These are phyloP conservation scores for Eucera pruinosa DNA, from an alignment of 2,888 invertebrate species.

Conservation along the genomic window DNA sequence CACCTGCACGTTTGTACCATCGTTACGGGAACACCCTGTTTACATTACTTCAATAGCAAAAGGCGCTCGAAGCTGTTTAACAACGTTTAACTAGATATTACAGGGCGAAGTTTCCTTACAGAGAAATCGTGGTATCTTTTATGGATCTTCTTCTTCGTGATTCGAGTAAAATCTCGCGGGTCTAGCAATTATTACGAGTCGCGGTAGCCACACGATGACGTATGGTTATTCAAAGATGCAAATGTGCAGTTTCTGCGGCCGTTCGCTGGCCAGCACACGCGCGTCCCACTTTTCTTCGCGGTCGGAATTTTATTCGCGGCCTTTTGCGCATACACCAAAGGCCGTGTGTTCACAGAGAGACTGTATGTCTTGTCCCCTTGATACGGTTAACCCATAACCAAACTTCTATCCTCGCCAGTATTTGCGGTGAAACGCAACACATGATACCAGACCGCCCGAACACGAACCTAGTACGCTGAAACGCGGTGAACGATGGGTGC, in stretches of 20 bases:
- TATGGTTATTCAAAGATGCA: constrained; percentile 64
- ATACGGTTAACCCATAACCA: constrained; percentile 27
- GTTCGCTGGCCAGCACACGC: constrained; percentile 38
- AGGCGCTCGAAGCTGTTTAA: no score
- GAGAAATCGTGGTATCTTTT: no score
- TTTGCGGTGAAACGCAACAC: constrained; percentile 47
- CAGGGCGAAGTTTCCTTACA: no score
- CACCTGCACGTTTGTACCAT: no score
- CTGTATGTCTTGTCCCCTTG: constrained; percentile 56
- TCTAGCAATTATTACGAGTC: constrained; percentile 1
- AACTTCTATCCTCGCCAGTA: constrained; percentile 10
- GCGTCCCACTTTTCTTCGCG: constrained; percentile 67
- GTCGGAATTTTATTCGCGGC: constrained; percentile 65
- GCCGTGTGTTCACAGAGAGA: constrained; percentile 42
- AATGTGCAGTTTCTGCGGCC: constrained; percentile 59
- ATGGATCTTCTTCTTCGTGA: no score
- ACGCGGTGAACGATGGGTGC: not conserved
- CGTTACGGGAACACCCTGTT: no score
- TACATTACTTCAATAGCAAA: no score
- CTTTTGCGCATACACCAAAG: constrained; percentile 44
- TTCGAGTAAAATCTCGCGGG: constrained; percentile 23
- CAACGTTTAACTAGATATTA: no score
- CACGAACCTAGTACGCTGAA: constrained; percentile 6
- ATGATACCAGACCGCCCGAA: constrained; percentile 3
- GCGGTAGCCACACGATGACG: constrained; percentile 34